phyloP scores from a whole-genome alignment of 2,113 vertebrate species.

The Melospiza georgiana region DNA sequence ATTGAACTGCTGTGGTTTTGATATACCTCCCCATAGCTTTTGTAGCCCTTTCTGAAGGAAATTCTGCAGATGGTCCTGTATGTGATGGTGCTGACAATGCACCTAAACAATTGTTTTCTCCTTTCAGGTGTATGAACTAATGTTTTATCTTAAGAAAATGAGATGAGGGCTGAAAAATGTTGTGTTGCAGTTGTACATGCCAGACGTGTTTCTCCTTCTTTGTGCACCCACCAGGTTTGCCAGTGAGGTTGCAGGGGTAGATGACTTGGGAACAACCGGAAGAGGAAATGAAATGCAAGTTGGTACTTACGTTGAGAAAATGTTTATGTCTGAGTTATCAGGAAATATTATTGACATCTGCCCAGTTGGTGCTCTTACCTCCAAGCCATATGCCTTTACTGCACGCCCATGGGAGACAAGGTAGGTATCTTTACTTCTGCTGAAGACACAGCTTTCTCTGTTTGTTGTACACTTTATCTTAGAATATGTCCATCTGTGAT shows the following conservation, averaged over 20 bases:
- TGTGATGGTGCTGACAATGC: not conserved
- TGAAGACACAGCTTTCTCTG: not conserved
- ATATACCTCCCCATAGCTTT: not conserved
- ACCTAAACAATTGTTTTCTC: not conserved
- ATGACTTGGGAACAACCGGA: conserved; percentile 96
- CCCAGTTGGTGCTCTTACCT: conserved; percentile 95
- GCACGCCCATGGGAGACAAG: conserved; percentile 96
- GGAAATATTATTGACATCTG: conserved; percentile 97
- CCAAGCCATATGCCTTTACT: conserved; percentile 98
- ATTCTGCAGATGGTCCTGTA: not conserved
- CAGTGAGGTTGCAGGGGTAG: conserved; percentile 95
- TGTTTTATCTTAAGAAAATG: not conserved
- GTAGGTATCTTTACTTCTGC: conserved; percentile 63
- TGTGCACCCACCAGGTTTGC: conserved; percentile 84
- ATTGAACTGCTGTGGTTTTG: not conserved
- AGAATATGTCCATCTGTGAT: not conserved
- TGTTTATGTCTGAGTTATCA: conserved; percentile 98
- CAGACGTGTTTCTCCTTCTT: not conserved
- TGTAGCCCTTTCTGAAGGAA: not conserved
- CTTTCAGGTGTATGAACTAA: not conserved
- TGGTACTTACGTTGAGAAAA: conserved; percentile 96
- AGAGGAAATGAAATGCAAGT: conserved; percentile 97
- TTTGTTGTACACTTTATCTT: not conserved
- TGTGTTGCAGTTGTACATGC: not conserved
- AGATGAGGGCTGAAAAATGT: not conserved